These are phyloP conservation scores for Philereme transversata DNA, from an alignment of 2,888 invertebrate genomes.

Conservation along the genomic window DNA sequence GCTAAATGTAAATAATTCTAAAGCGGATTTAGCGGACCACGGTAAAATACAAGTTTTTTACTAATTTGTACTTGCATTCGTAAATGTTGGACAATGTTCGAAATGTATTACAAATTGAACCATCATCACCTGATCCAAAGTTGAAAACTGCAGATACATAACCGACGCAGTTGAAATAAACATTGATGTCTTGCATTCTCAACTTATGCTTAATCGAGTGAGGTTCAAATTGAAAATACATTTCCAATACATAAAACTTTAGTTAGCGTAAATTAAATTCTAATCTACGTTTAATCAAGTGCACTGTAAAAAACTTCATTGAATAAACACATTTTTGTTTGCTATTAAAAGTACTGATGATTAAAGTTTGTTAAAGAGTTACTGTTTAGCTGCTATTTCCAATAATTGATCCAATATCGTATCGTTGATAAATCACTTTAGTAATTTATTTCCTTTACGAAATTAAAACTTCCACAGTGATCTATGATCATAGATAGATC, in stretches of 20 bases:
- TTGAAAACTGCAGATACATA: conserved; percentile 1
- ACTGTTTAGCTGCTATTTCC: conserved; percentile 3
- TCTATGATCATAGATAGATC: no score
- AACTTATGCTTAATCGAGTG: neutral
- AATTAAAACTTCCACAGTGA: no score
- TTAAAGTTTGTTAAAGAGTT: conserved; percentile 27
- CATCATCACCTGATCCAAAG: neutral
- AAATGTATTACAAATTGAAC: conserved; percentile 9
- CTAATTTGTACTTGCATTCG: conserved; percentile 40
- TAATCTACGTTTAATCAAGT: conserved; percentile 29
- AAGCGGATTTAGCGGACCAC: conserved; percentile 66
- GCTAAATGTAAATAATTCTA: conserved; percentile 55
- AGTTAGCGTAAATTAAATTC: conserved; percentile 23
- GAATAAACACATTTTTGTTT: conserved; percentile 24
- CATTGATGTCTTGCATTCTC: neutral
- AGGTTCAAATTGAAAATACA: conserved; percentile 11
- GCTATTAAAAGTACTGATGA: conserved; percentile 25
- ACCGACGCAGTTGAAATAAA: neutral
- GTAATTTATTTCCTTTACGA: no score
- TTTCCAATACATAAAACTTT: conserved; percentile 14
- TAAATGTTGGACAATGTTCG: conserved; percentile 7
- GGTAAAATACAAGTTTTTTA: conserved; percentile 54
- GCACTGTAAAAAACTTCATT: conserved; percentile 31
- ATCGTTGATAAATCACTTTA: no score
- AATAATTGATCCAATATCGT: no score